These are phyloP conservation scores for Diaphora mendica DNA, from an alignment of 2,888 invertebrate species.

Conservation along the genomic window DNA sequence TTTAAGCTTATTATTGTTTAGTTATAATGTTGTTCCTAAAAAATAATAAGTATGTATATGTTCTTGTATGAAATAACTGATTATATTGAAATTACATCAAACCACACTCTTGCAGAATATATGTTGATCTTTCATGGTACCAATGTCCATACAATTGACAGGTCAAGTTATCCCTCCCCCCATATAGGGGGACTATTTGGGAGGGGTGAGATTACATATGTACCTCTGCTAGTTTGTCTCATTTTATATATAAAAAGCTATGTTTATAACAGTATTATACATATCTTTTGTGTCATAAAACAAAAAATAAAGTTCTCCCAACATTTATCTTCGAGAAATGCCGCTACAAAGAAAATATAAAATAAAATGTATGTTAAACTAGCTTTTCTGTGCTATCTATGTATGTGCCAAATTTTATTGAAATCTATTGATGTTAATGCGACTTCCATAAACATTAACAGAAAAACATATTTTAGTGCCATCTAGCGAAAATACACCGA, in stretches of 20 bases:
- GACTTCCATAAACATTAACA: too few species aligned
- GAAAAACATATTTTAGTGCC: too few species aligned
- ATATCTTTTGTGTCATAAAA: not conserved
- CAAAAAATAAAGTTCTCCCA: not conserved
- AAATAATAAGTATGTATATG: not conserved
- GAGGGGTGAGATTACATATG: not conserved
- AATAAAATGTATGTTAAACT: too few species aligned
- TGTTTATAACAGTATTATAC: not conserved
- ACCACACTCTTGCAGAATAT: too few species aligned
- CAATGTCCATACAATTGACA: too few species aligned
- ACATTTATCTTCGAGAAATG: not conserved
- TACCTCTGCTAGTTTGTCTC: not conserved
- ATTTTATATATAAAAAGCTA: not conserved
- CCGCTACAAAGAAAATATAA: too few species aligned
- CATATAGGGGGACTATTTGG: not conserved
- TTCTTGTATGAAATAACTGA: not conserved
- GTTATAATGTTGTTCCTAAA: not conserved
- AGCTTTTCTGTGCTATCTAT: not conserved
- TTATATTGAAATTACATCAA: too few species aligned
- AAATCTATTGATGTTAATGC: not conserved
- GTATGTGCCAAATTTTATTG: not conserved
- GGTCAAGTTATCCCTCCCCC: too few species aligned
- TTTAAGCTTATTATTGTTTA: not conserved
- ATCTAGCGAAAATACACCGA: too few species aligned
- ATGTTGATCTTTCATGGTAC: too few species aligned